Evolutionary conservation across 2,888 invertebrate species (phyloP).

Genomic region (Chymomyza amoena): DNA sequence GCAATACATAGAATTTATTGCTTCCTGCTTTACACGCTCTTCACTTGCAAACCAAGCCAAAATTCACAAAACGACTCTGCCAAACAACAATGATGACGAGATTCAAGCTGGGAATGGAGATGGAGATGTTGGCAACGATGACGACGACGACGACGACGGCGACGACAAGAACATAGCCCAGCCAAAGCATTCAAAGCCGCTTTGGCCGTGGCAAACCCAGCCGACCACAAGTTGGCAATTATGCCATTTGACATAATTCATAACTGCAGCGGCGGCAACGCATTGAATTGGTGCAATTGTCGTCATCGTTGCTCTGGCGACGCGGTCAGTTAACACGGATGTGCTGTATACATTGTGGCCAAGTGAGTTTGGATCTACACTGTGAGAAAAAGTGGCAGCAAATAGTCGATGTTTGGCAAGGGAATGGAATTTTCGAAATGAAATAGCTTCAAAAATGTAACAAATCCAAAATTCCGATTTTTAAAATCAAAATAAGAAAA

Average conservation of each 20-base stretch:
- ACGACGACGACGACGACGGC: conserved; percentile 10
- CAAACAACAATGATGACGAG: conserved; percentile 35
- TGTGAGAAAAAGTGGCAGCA: not conserved
- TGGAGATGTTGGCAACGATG: not conserved
- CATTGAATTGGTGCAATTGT: conserved; percentile 16
- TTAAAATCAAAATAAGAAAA: too few relatives aligned
- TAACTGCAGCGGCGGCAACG: conserved; percentile 49
- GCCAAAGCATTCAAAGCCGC: not conserved
- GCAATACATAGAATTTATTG: conserved; percentile 76
- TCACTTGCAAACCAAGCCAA: conserved; percentile 22
- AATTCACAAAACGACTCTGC: conserved; percentile 23
- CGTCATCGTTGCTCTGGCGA: not conserved
- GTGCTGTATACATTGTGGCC: not conserved
- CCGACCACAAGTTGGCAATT: conserved; percentile 60
- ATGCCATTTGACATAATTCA: conserved; percentile 76
- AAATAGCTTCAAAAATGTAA: too few relatives aligned
- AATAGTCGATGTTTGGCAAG: too few relatives aligned
- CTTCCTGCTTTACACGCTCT: conserved; percentile 64
- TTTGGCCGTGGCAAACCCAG: not conserved
- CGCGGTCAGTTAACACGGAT: not conserved
- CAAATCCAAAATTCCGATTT: too few relatives aligned
- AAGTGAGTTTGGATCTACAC: not conserved
- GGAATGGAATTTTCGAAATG: too few relatives aligned
- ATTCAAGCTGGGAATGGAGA: conserved; percentile 2
- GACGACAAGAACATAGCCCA: not conserved